Conservation (phyloP, 2,113 vertebrate genomes). For the Grus americana region DNA sequence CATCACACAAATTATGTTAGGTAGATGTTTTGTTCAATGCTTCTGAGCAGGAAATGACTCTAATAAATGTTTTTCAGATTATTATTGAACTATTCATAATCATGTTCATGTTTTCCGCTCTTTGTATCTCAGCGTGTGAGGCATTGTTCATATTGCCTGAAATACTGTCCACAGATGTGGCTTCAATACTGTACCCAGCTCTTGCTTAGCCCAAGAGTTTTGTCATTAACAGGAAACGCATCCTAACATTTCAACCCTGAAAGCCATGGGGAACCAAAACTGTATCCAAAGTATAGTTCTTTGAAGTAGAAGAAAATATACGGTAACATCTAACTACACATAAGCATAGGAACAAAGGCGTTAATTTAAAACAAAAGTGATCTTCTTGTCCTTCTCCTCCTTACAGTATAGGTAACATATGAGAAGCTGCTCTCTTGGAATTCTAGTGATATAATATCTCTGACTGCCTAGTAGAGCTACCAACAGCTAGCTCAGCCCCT, state of each 20-base stretch:
- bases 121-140: background rate
- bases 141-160: background rate
- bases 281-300: background rate
- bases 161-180: constrained; percentile 22
- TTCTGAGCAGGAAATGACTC: background rate
- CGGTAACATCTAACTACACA: background rate
- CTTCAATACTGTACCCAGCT: background rate
- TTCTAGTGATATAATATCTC: background rate
- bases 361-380: background rate
- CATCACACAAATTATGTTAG: background rate
- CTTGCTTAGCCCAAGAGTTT: background rate
- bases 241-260: constrained; percentile 9
- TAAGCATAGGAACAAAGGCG: background rate
- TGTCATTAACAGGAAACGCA: constrained; percentile 30
- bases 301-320: constrained; percentile 6
- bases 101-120: background rate
- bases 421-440: background rate
- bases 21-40: background rate
- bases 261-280: constrained; percentile 21
- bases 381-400: background rate
- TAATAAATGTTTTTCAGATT: background rate
- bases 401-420: background rate
- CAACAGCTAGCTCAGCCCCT: background rate
- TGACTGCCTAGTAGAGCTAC: background rate
- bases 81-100: background rate